Conservation (phyloP, 2,113 vertebrate species). For the Phyllostomus hastatus region DNA sequence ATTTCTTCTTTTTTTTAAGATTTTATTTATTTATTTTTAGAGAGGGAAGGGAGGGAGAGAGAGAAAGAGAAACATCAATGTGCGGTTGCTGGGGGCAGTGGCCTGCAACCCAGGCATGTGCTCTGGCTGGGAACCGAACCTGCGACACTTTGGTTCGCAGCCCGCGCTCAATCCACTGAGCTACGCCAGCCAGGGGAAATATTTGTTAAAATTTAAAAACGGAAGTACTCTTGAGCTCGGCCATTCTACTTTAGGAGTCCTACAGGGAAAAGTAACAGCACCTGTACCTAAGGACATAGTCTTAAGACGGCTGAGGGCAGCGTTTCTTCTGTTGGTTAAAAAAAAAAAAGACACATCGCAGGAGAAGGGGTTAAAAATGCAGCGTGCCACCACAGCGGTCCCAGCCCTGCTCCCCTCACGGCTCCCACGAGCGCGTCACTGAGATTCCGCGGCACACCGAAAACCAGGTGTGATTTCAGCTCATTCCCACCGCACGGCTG, state of each 20-base stretch:
- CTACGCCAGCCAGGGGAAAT: too few relatives aligned
- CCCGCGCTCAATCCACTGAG: too few relatives aligned
- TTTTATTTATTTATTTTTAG: too few relatives aligned
- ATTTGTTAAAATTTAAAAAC: neutral
- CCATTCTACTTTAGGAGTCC: neutral
- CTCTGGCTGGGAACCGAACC: too few relatives aligned
- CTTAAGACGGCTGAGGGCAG: neutral
- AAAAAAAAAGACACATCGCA: neutral
- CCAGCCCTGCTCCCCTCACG: neutral
- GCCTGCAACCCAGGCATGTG: too few relatives aligned
- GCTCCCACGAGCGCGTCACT: neutral
- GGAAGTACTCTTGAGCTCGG: neutral
- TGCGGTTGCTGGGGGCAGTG: too few relatives aligned
- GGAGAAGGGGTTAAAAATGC: neutral
- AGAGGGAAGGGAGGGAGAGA: too few relatives aligned
- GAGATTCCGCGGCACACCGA: neutral
- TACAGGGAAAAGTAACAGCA: too few relatives aligned
- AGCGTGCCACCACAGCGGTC: rapidly evolving
- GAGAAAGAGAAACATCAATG: too few relatives aligned
- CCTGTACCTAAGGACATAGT: rapidly evolving
- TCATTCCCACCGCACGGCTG: neutral
- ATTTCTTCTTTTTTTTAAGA: too few relatives aligned
- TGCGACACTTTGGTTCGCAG: too few relatives aligned
- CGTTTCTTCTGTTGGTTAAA: neutral
- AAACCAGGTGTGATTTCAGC: neutral